Percentiles rank a stretch among this genome's conserved stretches.
Conservation (phyloP, 2,888 invertebrate species). For the Noctuana brunneofusca region DNA sequence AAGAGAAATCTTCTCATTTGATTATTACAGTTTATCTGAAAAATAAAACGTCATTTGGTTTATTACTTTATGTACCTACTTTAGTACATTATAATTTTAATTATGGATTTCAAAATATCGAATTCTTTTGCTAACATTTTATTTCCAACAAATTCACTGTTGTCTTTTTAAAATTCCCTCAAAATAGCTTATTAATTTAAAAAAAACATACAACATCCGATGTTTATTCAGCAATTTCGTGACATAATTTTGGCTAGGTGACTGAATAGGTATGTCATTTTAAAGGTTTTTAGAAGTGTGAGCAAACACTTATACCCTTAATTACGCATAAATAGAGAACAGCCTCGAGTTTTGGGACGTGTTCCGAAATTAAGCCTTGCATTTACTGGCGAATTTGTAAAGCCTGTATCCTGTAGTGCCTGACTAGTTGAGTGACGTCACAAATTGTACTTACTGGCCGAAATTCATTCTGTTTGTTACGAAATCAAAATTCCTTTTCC, state of each 20-base stretch:
- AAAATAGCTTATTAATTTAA: no score
- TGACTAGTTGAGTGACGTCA: background rate
- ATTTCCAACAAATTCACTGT: no score
- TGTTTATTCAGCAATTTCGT: background rate
- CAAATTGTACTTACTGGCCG: constrained; percentile 29
- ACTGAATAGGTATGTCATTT: background rate
- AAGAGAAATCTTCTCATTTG: no score
- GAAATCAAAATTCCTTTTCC: constrained; percentile 28
- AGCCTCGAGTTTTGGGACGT: constrained; percentile 10
- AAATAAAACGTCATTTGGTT: no score
- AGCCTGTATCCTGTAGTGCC: constrained; percentile 26
- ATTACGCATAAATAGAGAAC: constrained; percentile 20
- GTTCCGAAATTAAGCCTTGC: constrained; percentile 26
- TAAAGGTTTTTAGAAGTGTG: background rate
- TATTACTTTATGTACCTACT: no score
- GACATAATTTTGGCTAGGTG: background rate
- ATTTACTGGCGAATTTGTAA: constrained; percentile 38
- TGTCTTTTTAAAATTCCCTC: no score
- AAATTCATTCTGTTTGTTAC: constrained; percentile 28
- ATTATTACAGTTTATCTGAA: no score
- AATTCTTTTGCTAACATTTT: no score
- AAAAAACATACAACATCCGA: background rate
- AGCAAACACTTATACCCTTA: constrained; percentile 19
- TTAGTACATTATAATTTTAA: no score
- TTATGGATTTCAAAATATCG: no score